phyloP scores from a whole-genome alignment of 2,113 vertebrate genomes.

The Grallaria varia region DNA sequence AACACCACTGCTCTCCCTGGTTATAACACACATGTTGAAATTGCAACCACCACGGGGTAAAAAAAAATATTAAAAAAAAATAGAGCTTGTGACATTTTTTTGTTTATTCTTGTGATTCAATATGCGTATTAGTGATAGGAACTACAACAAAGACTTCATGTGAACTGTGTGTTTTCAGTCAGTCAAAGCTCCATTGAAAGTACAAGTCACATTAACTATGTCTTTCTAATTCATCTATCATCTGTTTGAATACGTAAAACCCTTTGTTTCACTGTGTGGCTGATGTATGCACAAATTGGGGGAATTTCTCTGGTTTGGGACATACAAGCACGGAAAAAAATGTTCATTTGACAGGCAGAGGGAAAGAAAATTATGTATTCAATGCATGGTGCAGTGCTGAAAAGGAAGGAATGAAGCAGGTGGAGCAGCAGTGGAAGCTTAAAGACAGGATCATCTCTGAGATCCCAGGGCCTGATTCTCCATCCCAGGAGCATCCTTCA shows the following conservation, averaged over 20 bases:
- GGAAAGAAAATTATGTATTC: conserved; percentile 29
- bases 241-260: conserved; percentile 10
- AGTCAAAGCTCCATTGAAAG: conserved; percentile 35
- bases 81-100: background rate
- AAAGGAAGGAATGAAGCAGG: conserved; percentile 5
- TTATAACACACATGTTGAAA: conserved; percentile 51
- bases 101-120: conserved; percentile 36
- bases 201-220: conserved; percentile 8
- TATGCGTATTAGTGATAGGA: conserved; percentile 46
- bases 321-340: background rate
- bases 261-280: conserved; percentile 35
- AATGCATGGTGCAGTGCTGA: background rate
- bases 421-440: conserved; percentile 43
- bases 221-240: conserved; percentile 53
- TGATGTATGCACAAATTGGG: conserved; percentile 38
- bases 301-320: conserved; percentile 8
- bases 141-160: conserved; percentile 44
- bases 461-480: background rate
- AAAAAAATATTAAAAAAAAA: background rate
- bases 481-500: conserved; percentile 36
- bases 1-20: conserved; percentile 33
- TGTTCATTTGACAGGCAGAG: background rate
- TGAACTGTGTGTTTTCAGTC: conserved; percentile 38
- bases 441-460: conserved; percentile 34
- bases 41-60: background rate